Evolutionary conservation across 2,797 vertebrate species (phyloP), one percentile per base, ranked within the genome.

Genomic region (Muscicapa striata): DNA sequence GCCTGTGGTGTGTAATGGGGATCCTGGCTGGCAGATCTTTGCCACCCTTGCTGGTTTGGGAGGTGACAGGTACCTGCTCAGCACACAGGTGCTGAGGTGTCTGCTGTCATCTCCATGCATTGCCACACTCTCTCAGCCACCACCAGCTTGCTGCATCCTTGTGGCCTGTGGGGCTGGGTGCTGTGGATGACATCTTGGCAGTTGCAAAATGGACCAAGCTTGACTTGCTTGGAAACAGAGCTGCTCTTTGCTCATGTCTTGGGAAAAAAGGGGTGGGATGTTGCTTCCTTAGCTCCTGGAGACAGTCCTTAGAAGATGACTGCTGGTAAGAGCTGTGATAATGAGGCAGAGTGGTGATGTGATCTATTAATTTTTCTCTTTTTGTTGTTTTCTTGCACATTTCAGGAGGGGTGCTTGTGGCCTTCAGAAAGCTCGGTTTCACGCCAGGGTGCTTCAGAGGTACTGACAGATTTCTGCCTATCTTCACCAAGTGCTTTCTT

Each of bases 331-430:
- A 77, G 51, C 36, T 16, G 2, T 69, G 23, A 10, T 46, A 7
- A 51, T 64, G 41, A 69, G 20, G 15, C 13, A 23, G 45, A 59
- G 59, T 66, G 43, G 10, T 63, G 29, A 55, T 75, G n/a, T 36
- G 22, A 23, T 75, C n/a, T 77, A 34, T 90, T 97, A 89, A 97
- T 74, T 84, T 64, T 94, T 82, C 64, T 61, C 92, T 61, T 86
- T 72, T 29, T 91, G 38, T 92, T 94, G 62, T 95, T 91, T 93
- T 90, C 19, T 91, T 75, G 32, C 74, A 5, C 59, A n/a, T 96
- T 92, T 94, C 95, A 99, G 99, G 99, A 99, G 84, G 98, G 98
- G 96, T 98, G 98, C 97, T 97, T 99, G 98, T 99, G 99, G 98
- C 98, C 99, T 97, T 98, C 98, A 95, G 98, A 98, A 93, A 98